A percentile compares a stretch with the other conserved stretches of the same genome.
These are phyloP conservation scores for Gymnoscelis rufifasciata DNA, from an alignment of 2,888 invertebrate species.

Conservation along the genomic window DNA sequence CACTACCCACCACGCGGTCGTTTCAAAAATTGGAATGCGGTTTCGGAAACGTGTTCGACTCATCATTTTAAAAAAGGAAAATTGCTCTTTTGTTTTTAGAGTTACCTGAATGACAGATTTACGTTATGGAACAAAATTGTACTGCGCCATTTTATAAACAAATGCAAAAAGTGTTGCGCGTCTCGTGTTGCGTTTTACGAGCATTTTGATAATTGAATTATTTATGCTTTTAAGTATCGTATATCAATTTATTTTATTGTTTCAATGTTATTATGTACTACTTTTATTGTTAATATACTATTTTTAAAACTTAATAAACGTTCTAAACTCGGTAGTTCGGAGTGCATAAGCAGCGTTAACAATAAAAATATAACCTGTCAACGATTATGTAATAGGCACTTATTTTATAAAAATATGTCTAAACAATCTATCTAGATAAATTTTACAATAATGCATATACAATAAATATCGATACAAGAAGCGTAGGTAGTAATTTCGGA, in stretches of 20 bases:
- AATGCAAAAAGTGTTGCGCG: slow-evolving; percentile 17
- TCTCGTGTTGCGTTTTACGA: slow-evolving; percentile 18
- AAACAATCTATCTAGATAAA: too few species aligned
- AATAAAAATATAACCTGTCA: too few species aligned
- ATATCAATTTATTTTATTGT: slow-evolving; percentile 2
- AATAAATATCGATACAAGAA: too few species aligned
- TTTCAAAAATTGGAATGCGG: slow-evolving; percentile 64
- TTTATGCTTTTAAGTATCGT: slow-evolving; percentile 14
- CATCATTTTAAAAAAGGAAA: slow-evolving; percentile 41
- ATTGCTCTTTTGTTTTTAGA: slow-evolving; percentile 37
- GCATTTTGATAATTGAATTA: slow-evolving; percentile 21
- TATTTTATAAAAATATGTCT: too few species aligned
- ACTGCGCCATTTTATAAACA: slow-evolving; percentile 17
- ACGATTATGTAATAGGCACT: too few species aligned
- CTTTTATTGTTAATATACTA: not conserved
- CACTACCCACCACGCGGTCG: slow-evolving; percentile 49
- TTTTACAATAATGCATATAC: too few species aligned
- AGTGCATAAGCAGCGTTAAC: too few species aligned
- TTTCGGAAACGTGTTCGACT: slow-evolving; percentile 58
- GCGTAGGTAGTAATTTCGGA: too few species aligned
- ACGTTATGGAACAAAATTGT: slow-evolving; percentile 22
- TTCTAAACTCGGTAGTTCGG: too few species aligned
- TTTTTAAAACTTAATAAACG: too few species aligned
- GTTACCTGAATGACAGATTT: slow-evolving; percentile 27
- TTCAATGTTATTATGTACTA: not conserved